A percentile compares a stretch with the other conserved stretches of the same genome.
Conservation (phyloP, 2,113 vertebrate species). For the Rhea pennata region DNA sequence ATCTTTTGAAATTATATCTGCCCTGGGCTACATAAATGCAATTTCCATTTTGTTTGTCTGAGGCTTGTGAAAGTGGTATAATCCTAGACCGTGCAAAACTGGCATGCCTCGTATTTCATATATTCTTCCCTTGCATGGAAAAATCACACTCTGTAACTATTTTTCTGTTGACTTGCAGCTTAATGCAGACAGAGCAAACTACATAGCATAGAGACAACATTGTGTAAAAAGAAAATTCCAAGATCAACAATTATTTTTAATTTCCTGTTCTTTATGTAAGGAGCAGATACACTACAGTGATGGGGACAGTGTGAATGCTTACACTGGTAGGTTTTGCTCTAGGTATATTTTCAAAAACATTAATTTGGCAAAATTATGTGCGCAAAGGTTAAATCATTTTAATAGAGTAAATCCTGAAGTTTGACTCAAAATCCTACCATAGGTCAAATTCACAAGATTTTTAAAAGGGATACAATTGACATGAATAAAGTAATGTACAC, state of each 20-base stretch:
- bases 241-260: neutral
- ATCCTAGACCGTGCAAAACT: neutral
- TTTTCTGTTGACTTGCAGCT: neutral
- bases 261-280: neutral
- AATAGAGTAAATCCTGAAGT: neutral
- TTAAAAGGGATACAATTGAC: neutral
- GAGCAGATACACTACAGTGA: neutral
- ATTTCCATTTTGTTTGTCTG: conserved; percentile 35
- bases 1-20: conserved; percentile 8
- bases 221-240: neutral
- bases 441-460: neutral
- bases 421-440: neutral
- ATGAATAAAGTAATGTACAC: neutral
- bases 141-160: neutral
- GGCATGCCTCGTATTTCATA: neutral
- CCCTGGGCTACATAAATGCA: neutral
- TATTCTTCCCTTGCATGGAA: neutral
- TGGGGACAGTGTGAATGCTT: neutral
- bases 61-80: neutral
- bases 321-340: neutral
- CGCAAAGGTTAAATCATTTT: neutral
- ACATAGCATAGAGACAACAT: neutral
- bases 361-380: neutral
- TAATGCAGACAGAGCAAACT: neutral
- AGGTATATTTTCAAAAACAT: neutral